Conservation (phyloP, 2,888 invertebrate genomes). For the Fabriciana adippe region DNA sequence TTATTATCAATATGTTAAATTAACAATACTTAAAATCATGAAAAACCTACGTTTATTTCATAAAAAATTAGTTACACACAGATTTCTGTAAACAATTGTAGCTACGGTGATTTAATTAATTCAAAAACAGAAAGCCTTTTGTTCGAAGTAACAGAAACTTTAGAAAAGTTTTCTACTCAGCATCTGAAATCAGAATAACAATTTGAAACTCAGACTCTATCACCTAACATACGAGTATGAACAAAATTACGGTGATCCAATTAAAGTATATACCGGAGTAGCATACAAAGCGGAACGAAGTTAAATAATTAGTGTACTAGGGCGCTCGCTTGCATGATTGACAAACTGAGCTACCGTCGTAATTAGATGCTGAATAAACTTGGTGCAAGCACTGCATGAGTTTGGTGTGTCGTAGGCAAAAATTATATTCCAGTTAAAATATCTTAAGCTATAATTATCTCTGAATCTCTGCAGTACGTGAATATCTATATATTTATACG, state of each 20-base stretch:
- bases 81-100: no score
- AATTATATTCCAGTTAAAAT: no score
- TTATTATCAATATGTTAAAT: no score
- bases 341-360: slow-evolving; percentile 65
- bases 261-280: slow-evolving; percentile 52
- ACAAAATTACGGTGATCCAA: slow-evolving; percentile 50
- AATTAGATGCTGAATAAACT: slow-evolving; percentile 71
- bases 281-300: slow-evolving; percentile 51
- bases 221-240: slow-evolving; percentile 39
- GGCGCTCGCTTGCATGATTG: slow-evolving; percentile 61
- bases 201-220: slow-evolving; percentile 29
- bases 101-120: background rate
- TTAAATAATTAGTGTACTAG: slow-evolving; percentile 57
- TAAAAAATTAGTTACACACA: no score
- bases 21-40: no score
- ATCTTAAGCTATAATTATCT: no score
- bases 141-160: slow-evolving; percentile 1
- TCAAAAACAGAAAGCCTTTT: slow-evolving; percentile 1
- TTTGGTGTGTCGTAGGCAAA: background rate
- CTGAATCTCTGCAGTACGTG: no score
- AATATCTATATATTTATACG: no score
- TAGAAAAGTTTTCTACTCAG: slow-evolving; percentile 1
- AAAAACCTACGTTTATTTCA: no score
- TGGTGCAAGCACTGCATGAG: slow-evolving; percentile 43
- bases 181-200: slow-evolving; percentile 21